Conservation (phyloP, 2,888 invertebrate species). For the Orthonychiurus folsomi region DNA sequence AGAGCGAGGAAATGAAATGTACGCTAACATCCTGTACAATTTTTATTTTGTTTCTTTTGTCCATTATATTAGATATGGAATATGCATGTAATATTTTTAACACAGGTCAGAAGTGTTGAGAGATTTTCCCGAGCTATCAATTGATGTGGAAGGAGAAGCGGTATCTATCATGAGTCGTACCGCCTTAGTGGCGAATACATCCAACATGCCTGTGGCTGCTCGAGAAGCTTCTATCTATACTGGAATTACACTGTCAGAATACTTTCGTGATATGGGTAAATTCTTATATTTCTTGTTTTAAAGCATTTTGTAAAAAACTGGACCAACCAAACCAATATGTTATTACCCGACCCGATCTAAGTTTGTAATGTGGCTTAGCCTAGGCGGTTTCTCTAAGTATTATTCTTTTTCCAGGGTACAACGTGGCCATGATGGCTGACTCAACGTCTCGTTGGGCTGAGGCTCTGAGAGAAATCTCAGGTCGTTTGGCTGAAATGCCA, state of each 20-base stretch:
- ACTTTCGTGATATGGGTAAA: conserved; percentile 67
- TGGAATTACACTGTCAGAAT: conserved; percentile 98
- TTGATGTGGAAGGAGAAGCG: conserved; percentile 91
- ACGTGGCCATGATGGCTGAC: conserved; percentile 99
- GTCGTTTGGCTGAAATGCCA: conserved; percentile 99
- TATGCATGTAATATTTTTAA: conserved; percentile 9
- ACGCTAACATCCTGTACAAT: conserved; percentile 11
- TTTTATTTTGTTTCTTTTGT: not conserved
- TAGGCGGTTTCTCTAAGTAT: not conserved
- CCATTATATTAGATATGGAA: conserved; percentile 9
- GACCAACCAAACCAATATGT: too few species aligned
- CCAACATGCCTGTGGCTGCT: conserved; percentile 99
- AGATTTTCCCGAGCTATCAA: conserved; percentile 96
- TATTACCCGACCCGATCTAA: too few species aligned
- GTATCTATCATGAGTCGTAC: conserved; percentile 99
- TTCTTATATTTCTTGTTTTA: conserved; percentile 5
- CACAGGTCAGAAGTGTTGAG: conserved; percentile 44
- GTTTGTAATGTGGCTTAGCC: too few species aligned
- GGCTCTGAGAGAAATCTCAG: conserved; percentile 98
- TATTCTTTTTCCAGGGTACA: conserved; percentile 99
- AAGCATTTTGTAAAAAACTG: too few species aligned
- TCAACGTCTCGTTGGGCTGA: conserved; percentile 99
- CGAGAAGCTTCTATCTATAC: conserved; percentile 99
- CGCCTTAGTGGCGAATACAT: conserved; percentile 97
- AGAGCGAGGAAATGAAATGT: conserved; percentile 99